phyloP scores from a whole-genome alignment of 2,113 vertebrate species.

The Gadus chalcogrammus region DNA sequence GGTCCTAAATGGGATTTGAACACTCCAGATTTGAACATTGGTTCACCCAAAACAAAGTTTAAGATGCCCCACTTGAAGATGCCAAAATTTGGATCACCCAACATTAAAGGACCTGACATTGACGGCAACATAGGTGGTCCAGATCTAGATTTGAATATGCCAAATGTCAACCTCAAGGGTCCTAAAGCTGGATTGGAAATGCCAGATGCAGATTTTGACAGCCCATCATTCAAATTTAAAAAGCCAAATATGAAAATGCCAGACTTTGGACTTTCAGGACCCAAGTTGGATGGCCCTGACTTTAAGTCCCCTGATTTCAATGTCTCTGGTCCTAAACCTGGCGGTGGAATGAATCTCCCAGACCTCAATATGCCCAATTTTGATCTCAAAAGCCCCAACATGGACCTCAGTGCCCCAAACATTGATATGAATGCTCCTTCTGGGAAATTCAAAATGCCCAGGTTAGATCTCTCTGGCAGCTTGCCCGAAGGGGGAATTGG shows the following conservation, averaged over 20 bases:
- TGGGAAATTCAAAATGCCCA: slow-evolving; percentile 32
- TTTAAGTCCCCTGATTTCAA: background rate
- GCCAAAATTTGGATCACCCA: slow-evolving; percentile 25
- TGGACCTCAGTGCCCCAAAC: slow-evolving; percentile 16
- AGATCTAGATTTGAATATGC: slow-evolving; percentile 42
- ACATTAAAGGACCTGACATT: background rate
- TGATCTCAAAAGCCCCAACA: slow-evolving; percentile 21
- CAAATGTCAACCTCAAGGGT: background rate
- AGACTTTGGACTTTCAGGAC: slow-evolving; percentile 26
- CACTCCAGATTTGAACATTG: slow-evolving; percentile 40
- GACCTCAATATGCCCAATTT: slow-evolving; percentile 2
- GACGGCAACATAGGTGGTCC: slow-evolving; percentile 34
- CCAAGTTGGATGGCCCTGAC: slow-evolving; percentile 3
- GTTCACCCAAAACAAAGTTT: slow-evolving; percentile 32
- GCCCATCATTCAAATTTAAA: slow-evolving; percentile 30
- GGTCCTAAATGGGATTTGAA: slow-evolving; percentile 38
- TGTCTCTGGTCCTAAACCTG: background rate
- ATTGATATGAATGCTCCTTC: slow-evolving; percentile 10
- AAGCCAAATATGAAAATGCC: slow-evolving; percentile 39
- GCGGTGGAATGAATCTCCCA: slow-evolving; percentile 5
- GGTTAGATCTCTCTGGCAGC: slow-evolving; percentile 15
- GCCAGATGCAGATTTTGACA: too few relatives aligned
- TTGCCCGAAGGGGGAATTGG: slow-evolving; percentile 25
- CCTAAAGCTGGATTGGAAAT: too few relatives aligned
- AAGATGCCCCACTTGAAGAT: slow-evolving; percentile 40